Conservation (phyloP, 2,888 invertebrate species). For the Idaea dimidiata region DNA sequence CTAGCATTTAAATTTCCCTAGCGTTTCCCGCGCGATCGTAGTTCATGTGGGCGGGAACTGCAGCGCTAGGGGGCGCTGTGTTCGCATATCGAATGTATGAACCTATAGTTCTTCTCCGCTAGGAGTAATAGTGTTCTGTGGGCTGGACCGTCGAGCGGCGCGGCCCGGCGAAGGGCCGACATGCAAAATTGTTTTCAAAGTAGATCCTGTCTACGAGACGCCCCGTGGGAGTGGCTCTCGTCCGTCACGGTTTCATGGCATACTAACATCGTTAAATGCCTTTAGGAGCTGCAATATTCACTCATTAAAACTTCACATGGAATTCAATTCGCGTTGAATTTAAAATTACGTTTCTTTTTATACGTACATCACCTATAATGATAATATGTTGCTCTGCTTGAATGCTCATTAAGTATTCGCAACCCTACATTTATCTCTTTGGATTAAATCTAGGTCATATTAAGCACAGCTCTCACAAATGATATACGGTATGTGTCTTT, state of each 20-base stretch:
- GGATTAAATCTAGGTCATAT: conserved; percentile 54
- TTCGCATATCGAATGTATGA: no score
- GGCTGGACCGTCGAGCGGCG: no score
- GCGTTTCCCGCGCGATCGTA: no score
- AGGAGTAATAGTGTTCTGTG: no score
- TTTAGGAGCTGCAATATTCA: conserved; percentile 33
- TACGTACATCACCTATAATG: conserved; percentile 37
- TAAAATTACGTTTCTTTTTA: conserved; percentile 23
- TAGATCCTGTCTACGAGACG: conserved; percentile 60
- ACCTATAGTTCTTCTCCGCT: no score
- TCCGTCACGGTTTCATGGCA: conserved; percentile 54
- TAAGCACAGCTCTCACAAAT: conserved; percentile 42
- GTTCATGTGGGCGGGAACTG: no score
- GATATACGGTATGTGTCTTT: conserved; percentile 46
- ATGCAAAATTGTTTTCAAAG: conserved; percentile 70
- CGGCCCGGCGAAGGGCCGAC: conserved; percentile 42
- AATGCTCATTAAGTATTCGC: conserved; percentile 35
- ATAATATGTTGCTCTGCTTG: conserved; percentile 45
- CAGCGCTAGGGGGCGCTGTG: no score
- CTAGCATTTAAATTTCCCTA: no score
- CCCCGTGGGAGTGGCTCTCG: conserved; percentile 51
- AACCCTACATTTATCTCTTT: conserved; percentile 42
- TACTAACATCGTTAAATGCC: conserved; percentile 57
- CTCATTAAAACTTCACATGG: conserved; percentile 33
- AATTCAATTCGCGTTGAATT: conserved; percentile 24